These are phyloP conservation scores for Prostheceraeus crozeri DNA, from an alignment of 2,888 invertebrate species.

Conservation along the genomic window DNA sequence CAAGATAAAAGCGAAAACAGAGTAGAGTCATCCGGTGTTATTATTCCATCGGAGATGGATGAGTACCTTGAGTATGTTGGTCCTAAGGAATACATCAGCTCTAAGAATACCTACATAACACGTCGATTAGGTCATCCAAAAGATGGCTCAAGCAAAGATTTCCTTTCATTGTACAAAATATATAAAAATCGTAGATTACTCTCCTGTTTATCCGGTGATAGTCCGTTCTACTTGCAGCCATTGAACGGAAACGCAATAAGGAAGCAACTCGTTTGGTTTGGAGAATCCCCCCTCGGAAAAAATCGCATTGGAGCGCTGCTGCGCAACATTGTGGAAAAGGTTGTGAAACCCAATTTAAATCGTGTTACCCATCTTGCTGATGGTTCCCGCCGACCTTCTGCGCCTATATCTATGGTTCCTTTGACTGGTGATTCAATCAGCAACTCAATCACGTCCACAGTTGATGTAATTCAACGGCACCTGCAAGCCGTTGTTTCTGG, in stretches of 20 bases:
- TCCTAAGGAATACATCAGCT: slow-evolving; percentile 17
- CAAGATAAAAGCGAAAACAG: not conserved
- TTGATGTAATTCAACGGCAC: too few relatives aligned
- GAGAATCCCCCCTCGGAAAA: slow-evolving; percentile 22
- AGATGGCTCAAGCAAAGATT: not conserved
- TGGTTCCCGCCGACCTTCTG: too few relatives aligned
- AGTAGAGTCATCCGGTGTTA: too few relatives aligned
- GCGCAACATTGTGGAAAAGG: slow-evolving; percentile 22
- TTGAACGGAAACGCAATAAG: not conserved
- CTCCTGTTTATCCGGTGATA: not conserved
- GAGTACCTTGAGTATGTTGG: slow-evolving; percentile 14
- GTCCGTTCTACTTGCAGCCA: slow-evolving; percentile 24
- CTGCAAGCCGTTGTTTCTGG: too few relatives aligned
- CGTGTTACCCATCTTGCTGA: not conserved
- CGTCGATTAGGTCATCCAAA: not conserved
- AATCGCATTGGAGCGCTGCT: slow-evolving; percentile 22
- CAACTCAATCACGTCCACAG: too few relatives aligned
- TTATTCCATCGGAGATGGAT: too few relatives aligned
- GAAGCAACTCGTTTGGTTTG: slow-evolving; percentile 14
- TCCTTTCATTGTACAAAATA: slow-evolving; percentile 17
- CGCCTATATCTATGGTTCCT: too few relatives aligned
- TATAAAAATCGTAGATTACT: not conserved
- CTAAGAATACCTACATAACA: not conserved
- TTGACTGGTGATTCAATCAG: too few relatives aligned
- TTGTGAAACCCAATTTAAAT: not conserved